These are phyloP conservation scores for Pogonocherus hispidulus DNA, from an alignment of 2,888 invertebrate species.

Conservation along the genomic window DNA sequence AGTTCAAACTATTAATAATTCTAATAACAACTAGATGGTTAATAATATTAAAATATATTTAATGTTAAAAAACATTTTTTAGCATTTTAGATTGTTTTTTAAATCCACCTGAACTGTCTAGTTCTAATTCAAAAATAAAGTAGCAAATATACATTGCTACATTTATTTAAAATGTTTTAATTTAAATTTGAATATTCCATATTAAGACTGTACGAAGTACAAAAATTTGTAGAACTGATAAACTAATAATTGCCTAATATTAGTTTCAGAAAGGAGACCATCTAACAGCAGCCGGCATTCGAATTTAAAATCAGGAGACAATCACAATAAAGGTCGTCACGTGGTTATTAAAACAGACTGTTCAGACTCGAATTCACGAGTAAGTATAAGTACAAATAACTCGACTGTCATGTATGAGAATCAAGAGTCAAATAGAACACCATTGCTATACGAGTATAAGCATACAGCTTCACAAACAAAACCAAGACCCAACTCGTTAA, in stretches of 20 bases:
- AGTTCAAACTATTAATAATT: too few species aligned
- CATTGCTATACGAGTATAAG: conserved; percentile 54
- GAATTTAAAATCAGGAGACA: conserved; percentile 52
- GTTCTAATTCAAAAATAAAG: too few species aligned
- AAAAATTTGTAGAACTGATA: too few species aligned
- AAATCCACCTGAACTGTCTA: too few species aligned
- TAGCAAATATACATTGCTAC: too few species aligned
- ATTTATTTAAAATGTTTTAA: too few species aligned
- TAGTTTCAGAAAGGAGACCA: conserved; percentile 58
- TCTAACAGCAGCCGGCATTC: conserved; percentile 56
- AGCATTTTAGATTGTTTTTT: too few species aligned
- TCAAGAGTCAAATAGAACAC: conserved; percentile 48
- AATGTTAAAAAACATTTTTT: too few species aligned
- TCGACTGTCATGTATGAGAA: conserved; percentile 54
- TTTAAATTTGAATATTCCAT: too few species aligned
- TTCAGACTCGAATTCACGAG: conserved; percentile 48
- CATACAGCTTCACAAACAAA: conserved; percentile 50
- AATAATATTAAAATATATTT: too few species aligned
- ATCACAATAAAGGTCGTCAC: conserved; percentile 58
- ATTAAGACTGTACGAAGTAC: too few species aligned
- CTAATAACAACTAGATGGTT: too few species aligned
- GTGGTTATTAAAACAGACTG: conserved; percentile 61
- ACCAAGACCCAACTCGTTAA: conserved; percentile 59
- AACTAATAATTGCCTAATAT: conserved; percentile 1
- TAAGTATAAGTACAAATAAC: conserved; percentile 52